Conservation (phyloP, 2,113 vertebrate species). For the Ramphastos sulfuratus region DNA sequence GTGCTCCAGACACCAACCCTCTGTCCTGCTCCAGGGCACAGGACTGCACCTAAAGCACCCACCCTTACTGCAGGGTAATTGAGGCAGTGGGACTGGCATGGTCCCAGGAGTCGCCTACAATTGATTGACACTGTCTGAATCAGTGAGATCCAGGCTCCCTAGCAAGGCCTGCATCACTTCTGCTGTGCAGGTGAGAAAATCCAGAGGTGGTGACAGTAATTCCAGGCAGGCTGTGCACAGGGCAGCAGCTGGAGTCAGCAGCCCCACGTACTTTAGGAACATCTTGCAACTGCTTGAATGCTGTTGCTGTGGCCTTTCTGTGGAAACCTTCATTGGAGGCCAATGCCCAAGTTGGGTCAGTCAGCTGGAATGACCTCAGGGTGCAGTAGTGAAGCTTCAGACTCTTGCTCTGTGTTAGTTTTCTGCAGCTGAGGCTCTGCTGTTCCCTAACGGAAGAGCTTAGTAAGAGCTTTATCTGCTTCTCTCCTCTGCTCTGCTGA, state of each 20-base stretch:
- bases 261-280: background rate
- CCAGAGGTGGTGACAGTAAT: background rate
- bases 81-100: background rate
- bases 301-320: background rate
- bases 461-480: background rate
- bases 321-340: background rate
- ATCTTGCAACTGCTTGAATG: background rate
- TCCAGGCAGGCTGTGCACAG: background rate
- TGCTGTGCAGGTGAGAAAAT: background rate
- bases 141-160: background rate
- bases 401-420: background rate
- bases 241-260: background rate
- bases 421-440: background rate
- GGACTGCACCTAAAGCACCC: background rate
- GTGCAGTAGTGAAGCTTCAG: background rate
- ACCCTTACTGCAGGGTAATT: background rate
- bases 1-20: background rate
- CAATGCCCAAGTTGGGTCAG: background rate
- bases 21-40: background rate
- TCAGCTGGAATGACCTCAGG: conserved; percentile 40
- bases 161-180: background rate
- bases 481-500: too few relatives aligned
- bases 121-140: fast-evolving
- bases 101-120: background rate
- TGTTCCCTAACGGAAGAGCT: background rate